Evolutionary conservation across 2,797 vertebrate genomes (phyloP).

Genomic region (Gadopsis bispinosus): DNA sequence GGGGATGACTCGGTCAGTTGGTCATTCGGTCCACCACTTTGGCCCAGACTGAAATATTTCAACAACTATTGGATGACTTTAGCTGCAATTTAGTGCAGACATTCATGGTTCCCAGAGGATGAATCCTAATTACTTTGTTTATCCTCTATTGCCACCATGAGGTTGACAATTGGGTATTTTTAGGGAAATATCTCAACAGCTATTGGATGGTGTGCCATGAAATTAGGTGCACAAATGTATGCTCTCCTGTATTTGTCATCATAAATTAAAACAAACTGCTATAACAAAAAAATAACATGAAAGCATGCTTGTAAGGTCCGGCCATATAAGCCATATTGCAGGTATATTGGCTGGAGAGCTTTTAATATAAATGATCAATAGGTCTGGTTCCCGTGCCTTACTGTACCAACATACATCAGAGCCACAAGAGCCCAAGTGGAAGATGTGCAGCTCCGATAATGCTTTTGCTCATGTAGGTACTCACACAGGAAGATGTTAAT

Average conservation of each 20-base stretch:
- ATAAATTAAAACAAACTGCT: constrained; percentile 12
- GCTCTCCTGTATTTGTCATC: neutral
- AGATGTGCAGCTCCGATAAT: constrained; percentile 48
- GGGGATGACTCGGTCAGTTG: neutral
- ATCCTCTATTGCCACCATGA: neutral
- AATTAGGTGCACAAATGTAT: neutral
- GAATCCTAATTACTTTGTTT: neutral
- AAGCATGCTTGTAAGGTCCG: neutral
- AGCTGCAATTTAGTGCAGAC: neutral
- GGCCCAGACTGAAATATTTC: neutral
- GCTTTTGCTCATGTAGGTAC: constrained; percentile 39
- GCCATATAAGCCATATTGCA: constrained; percentile 24
- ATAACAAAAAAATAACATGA: neutral
- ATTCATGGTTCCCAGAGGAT: neutral
- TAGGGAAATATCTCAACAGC: neutral
- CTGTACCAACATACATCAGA: constrained; percentile 36
- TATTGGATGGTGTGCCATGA: neutral
- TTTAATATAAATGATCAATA: constrained; percentile 46
- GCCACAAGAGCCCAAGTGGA: constrained; percentile 45
- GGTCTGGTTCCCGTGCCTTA: constrained; percentile 31
- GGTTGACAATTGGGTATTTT: neutral
- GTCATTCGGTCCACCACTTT: neutral
- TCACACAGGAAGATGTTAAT: constrained; percentile 50
- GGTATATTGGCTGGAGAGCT: constrained; percentile 31
- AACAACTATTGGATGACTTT: neutral